Base-by-base conservation (phyloP, 1,140 invertebrate genomes). In the Aphidius gifuensis region DNA sequence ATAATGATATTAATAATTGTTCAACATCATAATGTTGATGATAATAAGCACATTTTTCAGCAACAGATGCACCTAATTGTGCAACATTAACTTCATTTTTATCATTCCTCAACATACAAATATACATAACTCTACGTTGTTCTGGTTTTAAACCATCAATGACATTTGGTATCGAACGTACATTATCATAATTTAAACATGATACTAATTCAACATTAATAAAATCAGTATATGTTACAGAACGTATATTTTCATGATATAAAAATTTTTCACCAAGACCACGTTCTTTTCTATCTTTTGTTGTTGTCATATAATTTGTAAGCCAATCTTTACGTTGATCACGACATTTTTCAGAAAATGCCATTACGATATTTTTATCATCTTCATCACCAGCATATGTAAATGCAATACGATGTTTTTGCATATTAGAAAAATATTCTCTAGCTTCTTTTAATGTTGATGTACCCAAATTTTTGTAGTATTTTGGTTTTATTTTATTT, bases 401-500 rank as follows among this genome's bases (percentile, higher is more conserved):
- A 75, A 99, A 99, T 6, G 82, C 83, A 67, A 99, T 98, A 53
- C 93, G 86, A 81, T 99, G 97, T 21, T 95, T 83, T 0, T 87
- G 81, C 93, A 99, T 98, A 76, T 99, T 93, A 71, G 88, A 85
- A 77, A 99, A 99, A 77, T 99, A 99, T 82, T 99, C 97, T 82
- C 98, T 98, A 23, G 97, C 97, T 83, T 99, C 97, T 80, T 96
- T 95, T 0, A 94, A 90, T 48, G 94, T 97, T 66, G 95, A 98
- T 76, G 97, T 99, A 88, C 97, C 97, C 93, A 99, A 92, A 91
- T 89, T 95, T 92, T 98, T 98, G 92, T 98, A 98, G 90, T 98
- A 99, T 84, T 99, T 99, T 80, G 98, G 90, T 77, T 90, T 92
- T 32, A 3, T 32, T 0, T 90, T 94, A 74, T 94, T 89, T 87